These are phyloP conservation scores for Bimastos eiseni DNA, from an alignment of 2,888 invertebrate species.

Conservation along the genomic window DNA sequence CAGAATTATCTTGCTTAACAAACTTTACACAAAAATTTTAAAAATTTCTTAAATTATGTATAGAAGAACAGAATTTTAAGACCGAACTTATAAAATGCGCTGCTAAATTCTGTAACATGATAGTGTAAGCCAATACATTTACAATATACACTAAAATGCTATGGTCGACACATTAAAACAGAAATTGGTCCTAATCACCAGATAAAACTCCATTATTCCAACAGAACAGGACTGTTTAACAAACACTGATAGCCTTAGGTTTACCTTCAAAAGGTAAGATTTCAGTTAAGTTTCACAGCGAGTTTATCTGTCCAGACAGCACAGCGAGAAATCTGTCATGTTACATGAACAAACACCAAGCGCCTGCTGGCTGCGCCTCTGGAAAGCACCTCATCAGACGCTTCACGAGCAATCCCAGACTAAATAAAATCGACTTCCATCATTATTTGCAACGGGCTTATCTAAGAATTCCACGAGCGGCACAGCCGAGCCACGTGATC, in stretches of 20 bases:
- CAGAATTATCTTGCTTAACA: background rate
- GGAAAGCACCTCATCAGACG: background rate
- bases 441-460: background rate
- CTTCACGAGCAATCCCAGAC: background rate
- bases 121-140: background rate
- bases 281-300: background rate
- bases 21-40: background rate
- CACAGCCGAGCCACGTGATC: background rate
- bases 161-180: background rate
- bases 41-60: background rate
- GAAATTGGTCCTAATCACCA: slow-evolving; percentile 13
- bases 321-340: background rate
- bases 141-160: background rate
- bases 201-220: background rate
- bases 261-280: background rate
- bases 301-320: background rate
- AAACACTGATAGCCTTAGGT: background rate
- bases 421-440: background rate
- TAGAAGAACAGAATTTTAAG: background rate
- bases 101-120: background rate
- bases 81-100: background rate
- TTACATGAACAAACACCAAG: background rate
- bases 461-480: background rate
- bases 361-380: too few relatives aligned
- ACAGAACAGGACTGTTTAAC: background rate